Evolutionary conservation across 2,888 invertebrate genomes (phyloP), one percentile per base, ranked within the genome.

Genomic region (Trachelus tabidus): DNA sequence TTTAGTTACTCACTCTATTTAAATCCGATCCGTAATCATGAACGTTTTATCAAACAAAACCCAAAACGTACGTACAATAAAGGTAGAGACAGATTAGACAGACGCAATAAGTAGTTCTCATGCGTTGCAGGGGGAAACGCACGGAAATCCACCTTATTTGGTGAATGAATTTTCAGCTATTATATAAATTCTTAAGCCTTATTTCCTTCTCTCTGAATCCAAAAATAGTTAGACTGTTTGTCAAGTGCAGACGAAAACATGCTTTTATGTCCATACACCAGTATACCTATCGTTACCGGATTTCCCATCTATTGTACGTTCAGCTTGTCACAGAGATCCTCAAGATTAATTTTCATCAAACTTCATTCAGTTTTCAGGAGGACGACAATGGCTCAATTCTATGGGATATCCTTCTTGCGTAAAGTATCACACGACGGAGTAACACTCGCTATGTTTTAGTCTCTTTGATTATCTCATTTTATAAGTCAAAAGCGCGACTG

Each of bases 91-190:
- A 75, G 81, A 83, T 80, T 79, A 75, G 81, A 79, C 81, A 73
- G 85, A 71, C 84, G 85, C 85, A 85, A 84, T 83, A 87, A 87
- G 87, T 87, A 85, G 85, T 87, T 78, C 15, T 56, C 23, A 56
- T 23, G 23, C 23, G 56, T 15, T 23, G 56, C 9, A 56, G 23
- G 15, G 1, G 56, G 56, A 56, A 56, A 2, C 23, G 15, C 56
- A 9, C 9, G 23, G 23, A 56, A 56, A 1, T 23, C 9, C 9
- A 56, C 23, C 2, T 56, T 56, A 23, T 23, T 56, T 56, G 23
- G 2, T 23, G 9, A 23, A 56, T 9, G 23, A 56, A 23, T 9
- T 23, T 56, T 56, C 9, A 56, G 23, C 23, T 56, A 23, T 56
- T 56, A 56, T 23, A 6, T 56, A 23, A 56, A 56, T 56, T 23